These are phyloP conservation scores for Rallus limicola DNA, from an alignment of 2,113 vertebrate species.

Conservation along the genomic window DNA sequence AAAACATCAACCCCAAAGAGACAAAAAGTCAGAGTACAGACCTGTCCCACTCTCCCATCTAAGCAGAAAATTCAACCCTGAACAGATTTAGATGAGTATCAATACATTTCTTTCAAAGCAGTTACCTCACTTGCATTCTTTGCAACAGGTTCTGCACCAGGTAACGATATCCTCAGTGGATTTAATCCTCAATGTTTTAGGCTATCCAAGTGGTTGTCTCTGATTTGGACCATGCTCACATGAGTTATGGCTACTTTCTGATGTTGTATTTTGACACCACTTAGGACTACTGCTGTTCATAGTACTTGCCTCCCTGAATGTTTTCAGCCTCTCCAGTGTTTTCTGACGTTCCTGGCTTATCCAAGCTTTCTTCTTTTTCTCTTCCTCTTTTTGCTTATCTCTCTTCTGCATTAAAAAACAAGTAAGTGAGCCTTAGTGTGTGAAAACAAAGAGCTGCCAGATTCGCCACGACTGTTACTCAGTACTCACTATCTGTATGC, in stretches of 20 bases:
- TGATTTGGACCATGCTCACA: not conserved
- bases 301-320: constrained; percentile 88
- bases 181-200: not conserved
- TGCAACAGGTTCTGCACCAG: not conserved
- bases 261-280: not conserved
- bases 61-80: not conserved
- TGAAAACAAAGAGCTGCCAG: not conserved
- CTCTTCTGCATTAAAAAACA: constrained; percentile 85
- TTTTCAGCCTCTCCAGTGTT: constrained; percentile 88
- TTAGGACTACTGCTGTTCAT: not conserved
- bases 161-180: not conserved
- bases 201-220: not conserved
- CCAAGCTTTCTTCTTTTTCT: constrained; percentile 88
- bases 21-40: not conserved
- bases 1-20: not conserved
- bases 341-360: constrained; percentile 90
- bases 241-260: not conserved
- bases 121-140: not conserved
- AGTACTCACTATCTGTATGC: constrained; percentile 86
- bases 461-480: not conserved
- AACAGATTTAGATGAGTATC: not conserved
- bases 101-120: not conserved
- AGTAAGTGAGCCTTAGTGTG: not conserved
- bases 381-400: constrained; percentile 89
- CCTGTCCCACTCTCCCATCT: not conserved